Conservation (phyloP, 2,888 invertebrate species). For the Nymphalis urticae region DNA sequence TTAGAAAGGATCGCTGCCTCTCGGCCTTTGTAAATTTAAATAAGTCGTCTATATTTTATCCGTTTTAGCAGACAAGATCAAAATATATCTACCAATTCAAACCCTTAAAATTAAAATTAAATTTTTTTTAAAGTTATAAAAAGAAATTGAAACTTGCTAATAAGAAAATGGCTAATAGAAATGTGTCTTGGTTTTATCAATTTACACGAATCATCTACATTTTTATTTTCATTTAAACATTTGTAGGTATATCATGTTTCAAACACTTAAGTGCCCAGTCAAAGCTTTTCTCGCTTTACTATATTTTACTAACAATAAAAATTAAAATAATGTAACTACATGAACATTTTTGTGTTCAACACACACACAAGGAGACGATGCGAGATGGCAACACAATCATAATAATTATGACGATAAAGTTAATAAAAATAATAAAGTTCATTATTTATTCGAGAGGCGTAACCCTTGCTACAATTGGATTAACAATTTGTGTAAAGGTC, state of each 20-base stretch:
- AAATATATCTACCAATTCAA: not conserved
- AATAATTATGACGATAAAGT: slow-evolving; percentile 15
- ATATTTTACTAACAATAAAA: too few relatives aligned
- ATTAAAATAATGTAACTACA: too few relatives aligned
- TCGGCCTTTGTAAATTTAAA: not conserved
- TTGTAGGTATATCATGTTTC: too few relatives aligned
- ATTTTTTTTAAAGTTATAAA: not conserved
- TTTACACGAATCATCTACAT: too few relatives aligned
- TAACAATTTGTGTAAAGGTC: slow-evolving; percentile 57
- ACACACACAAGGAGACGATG: not conserved
- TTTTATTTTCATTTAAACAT: too few relatives aligned
- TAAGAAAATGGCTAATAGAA: too few relatives aligned
- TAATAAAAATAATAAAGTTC: slow-evolving; percentile 29
- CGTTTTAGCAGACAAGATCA: not conserved
- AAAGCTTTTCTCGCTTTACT: too few relatives aligned
- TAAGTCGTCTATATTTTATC: not conserved
- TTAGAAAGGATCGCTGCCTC: slow-evolving; percentile 18
- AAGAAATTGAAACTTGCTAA: not conserved
- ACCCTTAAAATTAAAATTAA: not conserved
- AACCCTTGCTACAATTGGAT: slow-evolving; percentile 44
- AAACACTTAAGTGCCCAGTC: too few relatives aligned
- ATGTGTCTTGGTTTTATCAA: too few relatives aligned
- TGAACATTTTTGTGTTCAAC: too few relatives aligned
- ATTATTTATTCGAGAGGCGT: slow-evolving; percentile 36
- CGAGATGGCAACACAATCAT: slow-evolving; percentile 5